Percentiles rank a stretch among this genome's conserved stretches.
phyloP scores from a whole-genome alignment of 2,113 vertebrate species.

The Pyrgilauda ruficollis region DNA sequence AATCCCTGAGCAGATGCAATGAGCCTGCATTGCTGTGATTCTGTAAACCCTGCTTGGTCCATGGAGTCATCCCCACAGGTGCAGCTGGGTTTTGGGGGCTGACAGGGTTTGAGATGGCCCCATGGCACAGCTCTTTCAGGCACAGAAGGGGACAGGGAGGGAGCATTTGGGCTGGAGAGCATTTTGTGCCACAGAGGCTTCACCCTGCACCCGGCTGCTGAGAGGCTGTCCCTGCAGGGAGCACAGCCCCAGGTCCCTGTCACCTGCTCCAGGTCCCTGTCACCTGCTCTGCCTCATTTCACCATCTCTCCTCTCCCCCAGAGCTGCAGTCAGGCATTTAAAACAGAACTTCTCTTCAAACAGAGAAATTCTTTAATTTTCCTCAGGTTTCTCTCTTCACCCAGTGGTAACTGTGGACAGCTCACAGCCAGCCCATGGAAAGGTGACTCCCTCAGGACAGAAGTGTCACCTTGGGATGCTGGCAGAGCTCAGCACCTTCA shows the following conservation, averaged over 20 bases:
- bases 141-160: fast-evolving
- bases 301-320: background rate
- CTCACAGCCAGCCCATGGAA: background rate
- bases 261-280: background rate
- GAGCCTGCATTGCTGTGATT: background rate
- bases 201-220: background rate
- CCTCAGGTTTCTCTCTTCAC: background rate
- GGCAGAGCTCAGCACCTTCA: background rate
- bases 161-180: background rate
- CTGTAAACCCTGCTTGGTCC: background rate
- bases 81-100: fast-evolving
- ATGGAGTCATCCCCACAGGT: fast-evolving
- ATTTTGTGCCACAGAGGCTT: background rate
- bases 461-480: background rate
- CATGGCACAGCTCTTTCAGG: background rate
- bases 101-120: background rate
- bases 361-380: background rate
- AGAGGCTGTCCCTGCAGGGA: background rate
- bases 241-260: background rate
- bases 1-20: background rate
- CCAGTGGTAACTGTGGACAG: background rate
- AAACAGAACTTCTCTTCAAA: background rate
- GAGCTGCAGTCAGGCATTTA: background rate
- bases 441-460: background rate
- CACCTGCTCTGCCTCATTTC: background rate